Conservation (phyloP, 1,140 invertebrate genomes). For the Drosophila athabasca region DNA sequence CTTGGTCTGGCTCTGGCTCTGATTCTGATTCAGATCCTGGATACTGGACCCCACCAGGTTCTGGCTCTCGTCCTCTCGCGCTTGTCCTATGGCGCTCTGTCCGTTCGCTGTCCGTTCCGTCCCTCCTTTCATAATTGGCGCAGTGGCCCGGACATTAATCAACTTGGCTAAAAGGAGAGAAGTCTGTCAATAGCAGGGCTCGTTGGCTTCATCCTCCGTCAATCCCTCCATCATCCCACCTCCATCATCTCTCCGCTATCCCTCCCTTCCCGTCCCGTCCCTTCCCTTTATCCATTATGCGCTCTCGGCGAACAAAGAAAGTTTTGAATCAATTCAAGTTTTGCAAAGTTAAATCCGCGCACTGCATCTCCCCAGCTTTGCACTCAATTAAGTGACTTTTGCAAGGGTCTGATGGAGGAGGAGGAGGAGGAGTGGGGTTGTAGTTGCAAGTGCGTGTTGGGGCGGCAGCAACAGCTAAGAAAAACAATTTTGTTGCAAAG, state of each 20-base stretch:
- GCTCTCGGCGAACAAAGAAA: constrained; percentile 69
- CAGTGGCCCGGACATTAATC: constrained; percentile 60
- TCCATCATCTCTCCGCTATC: not conserved
- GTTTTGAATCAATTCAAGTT: constrained; percentile 82
- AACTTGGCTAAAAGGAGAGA: constrained; percentile 32
- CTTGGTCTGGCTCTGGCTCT: constrained; percentile 1
- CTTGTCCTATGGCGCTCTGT: not conserved
- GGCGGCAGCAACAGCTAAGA: constrained; percentile 51
- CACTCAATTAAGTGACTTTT: constrained; percentile 78
- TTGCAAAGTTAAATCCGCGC: constrained; percentile 76
- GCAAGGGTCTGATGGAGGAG: not conserved
- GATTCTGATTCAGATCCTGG: not conserved
- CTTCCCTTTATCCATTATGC: constrained; percentile 12
- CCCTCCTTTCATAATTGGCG: constrained; percentile 50
- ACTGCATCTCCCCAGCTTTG: constrained; percentile 66
- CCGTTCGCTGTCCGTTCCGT: not conserved
- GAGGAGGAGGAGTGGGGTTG: constrained; percentile 6
- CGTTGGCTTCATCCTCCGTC: constrained; percentile 16
- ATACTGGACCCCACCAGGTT: constrained; percentile 1
- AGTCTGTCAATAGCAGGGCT: constrained; percentile 59
- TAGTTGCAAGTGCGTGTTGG: constrained; percentile 54
- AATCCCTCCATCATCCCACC: not conserved
- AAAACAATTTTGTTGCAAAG: constrained; percentile 68
- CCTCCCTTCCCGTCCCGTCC: not conserved
- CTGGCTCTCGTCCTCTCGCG: not conserved